Percentiles rank a stretch among this genome's conserved stretches.
These are phyloP conservation scores for Chrysogorgia sp. DNA, from an alignment of 92 coral and sea anemone species.

Conservation along the genomic window DNA sequence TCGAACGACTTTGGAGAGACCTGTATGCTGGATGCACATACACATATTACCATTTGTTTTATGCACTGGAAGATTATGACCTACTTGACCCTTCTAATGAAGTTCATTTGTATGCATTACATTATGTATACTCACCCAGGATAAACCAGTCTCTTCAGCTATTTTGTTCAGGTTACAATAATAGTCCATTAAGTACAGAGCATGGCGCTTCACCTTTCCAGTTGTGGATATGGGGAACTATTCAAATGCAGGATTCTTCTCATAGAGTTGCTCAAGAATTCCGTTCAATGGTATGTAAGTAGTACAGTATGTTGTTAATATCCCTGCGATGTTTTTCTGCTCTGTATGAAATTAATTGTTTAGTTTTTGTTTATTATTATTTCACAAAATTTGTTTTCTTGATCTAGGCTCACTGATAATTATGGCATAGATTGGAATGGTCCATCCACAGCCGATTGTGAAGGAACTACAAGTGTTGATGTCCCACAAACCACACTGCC, in stretches of 20 bases:
- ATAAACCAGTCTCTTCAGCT: too few relatives aligned
- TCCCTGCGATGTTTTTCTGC: too few relatives aligned
- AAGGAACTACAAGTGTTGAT: background rate
- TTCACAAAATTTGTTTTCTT: background rate
- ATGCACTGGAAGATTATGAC: too few relatives aligned
- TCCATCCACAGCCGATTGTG: background rate
- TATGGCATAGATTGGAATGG: slow-evolving; percentile 23
- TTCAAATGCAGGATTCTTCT: slow-evolving; percentile 2
- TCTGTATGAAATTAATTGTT: too few relatives aligned
- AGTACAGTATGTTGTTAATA: background rate
- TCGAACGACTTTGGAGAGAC: too few relatives aligned
- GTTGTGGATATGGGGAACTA: slow-evolving; percentile 10
- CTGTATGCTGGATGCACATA: background rate
- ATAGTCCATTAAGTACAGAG: slow-evolving; percentile 6
- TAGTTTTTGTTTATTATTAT: background rate
- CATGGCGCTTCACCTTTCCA: slow-evolving; percentile 1
- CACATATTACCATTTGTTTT: too few relatives aligned
- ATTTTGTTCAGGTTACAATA: background rate
- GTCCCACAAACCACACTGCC: background rate
- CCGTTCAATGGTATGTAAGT: background rate
- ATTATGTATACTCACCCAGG: too few relatives aligned
- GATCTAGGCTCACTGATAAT: background rate
- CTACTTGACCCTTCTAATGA: too few relatives aligned
- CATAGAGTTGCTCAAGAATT: slow-evolving; percentile 17
- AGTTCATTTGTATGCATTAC: too few relatives aligned